These are phyloP conservation scores for Nipponia nippon DNA, from an alignment of 2,113 vertebrate genomes.

Conservation along the genomic window DNA sequence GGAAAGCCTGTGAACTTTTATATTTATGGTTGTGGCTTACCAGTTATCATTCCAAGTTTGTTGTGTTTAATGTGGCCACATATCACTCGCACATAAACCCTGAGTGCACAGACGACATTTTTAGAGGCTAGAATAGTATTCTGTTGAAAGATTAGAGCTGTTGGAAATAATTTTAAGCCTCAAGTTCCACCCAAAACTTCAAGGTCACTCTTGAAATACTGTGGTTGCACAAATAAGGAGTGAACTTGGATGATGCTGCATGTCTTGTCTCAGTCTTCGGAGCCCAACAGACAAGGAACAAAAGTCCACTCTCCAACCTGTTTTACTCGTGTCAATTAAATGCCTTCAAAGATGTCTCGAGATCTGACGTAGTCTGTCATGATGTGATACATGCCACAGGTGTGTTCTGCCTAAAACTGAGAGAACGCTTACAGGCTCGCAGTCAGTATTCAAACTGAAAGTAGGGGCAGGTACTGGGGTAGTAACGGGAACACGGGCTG, in stretches of 20 bases:
- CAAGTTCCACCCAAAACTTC: not conserved
- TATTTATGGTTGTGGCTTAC: not conserved
- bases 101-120: not conserved
- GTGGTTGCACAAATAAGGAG: not conserved
- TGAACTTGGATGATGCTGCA: not conserved
- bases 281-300: not conserved
- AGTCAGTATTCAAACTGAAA: not conserved
- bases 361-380: not conserved
- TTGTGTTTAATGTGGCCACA: not conserved
- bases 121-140: not conserved
- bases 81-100: not conserved
- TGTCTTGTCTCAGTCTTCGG: not conserved
- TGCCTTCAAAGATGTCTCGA: not conserved
- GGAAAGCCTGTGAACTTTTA: not conserved
- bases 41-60: not conserved
- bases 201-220: not conserved
- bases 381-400: not conserved
- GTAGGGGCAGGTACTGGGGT: not conserved
- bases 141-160: not conserved
- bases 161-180: not conserved
- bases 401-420: not conserved
- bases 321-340: not conserved
- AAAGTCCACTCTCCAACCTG: not conserved
- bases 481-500: fast-evolving
- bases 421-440: fast-evolving